These are phyloP conservation scores for Lithophane ornitopus DNA, from an alignment of 2,888 invertebrate species.

Conservation along the genomic window DNA sequence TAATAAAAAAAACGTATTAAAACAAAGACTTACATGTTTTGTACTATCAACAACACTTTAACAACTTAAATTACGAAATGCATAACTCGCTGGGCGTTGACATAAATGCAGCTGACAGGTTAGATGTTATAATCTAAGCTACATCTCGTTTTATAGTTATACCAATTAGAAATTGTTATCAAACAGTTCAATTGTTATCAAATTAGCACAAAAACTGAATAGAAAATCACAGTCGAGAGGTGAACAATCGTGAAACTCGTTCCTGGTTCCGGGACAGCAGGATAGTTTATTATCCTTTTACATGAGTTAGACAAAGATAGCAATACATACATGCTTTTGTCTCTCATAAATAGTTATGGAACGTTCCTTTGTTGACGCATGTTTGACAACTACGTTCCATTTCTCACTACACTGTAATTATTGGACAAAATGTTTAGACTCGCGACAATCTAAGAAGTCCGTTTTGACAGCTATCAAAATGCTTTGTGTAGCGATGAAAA, in stretches of 20 bases:
- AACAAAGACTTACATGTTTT: slow-evolving; percentile 72
- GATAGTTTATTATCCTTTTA: slow-evolving; percentile 21
- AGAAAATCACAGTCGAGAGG: slow-evolving; percentile 59
- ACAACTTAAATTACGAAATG: slow-evolving; percentile 64
- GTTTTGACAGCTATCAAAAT: too few species aligned
- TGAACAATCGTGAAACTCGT: slow-evolving; percentile 40
- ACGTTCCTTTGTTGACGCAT: slow-evolving; percentile 56
- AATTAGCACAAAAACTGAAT: slow-evolving; percentile 67
- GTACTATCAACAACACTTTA: slow-evolving; percentile 54
- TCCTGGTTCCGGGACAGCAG: slow-evolving; percentile 40
- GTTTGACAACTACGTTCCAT: slow-evolving; percentile 57
- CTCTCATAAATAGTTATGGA: slow-evolving; percentile 16
- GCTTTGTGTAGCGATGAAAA: too few species aligned
- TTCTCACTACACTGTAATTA: background rate
- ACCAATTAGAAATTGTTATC: slow-evolving; percentile 64
- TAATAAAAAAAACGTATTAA: slow-evolving; percentile 29
- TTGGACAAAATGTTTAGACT: too few species aligned
- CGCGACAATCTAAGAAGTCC: too few species aligned
- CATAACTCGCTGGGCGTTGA: slow-evolving; percentile 63
- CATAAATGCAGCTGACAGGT: slow-evolving; percentile 57
- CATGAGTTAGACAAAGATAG: slow-evolving; percentile 24
- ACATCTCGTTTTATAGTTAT: slow-evolving; percentile 62
- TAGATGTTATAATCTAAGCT: slow-evolving; percentile 42
- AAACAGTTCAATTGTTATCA: slow-evolving; percentile 70
- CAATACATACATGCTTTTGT: background rate